These are phyloP conservation scores for Actinemys pallida DNA, from an alignment of 2,113 vertebrate genomes.

Conservation along the genomic window DNA sequence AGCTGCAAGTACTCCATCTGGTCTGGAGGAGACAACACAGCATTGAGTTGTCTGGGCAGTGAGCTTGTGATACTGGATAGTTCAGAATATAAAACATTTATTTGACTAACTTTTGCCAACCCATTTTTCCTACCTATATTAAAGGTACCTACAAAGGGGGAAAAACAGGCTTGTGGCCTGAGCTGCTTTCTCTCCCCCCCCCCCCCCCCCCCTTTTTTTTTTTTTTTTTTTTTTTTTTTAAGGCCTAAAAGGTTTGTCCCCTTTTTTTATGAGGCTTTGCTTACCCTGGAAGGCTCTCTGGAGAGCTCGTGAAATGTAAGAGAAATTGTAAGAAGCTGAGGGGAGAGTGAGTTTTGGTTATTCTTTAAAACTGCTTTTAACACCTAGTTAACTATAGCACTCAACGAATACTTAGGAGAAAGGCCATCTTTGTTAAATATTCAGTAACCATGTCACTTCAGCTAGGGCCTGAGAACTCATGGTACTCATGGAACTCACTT, in stretches of 20 bases:
- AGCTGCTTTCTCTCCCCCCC: neutral
- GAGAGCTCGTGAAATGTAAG: neutral
- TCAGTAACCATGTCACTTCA: neutral
- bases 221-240: neutral
- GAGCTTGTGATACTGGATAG: neutral
- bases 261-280: conserved; percentile 17
- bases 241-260: neutral
- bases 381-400: conserved; percentile 70
- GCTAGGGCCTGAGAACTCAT: conserved; percentile 60
- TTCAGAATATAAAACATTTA: neutral
- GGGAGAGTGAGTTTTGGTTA: conserved; percentile 27
- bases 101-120: neutral
- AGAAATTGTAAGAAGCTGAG: neutral
- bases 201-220: neutral
- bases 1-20: neutral
- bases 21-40: neutral
- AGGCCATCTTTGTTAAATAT: neutral
- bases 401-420: conserved; percentile 55
- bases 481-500: neutral
- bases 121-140: no score
- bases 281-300: conserved; percentile 33
- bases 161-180: neutral
- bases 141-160: neutral
- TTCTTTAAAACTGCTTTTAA: conserved; percentile 39
- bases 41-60: neutral